These are phyloP conservation scores for Helicoverpa assulta DNA, from an alignment of 2,888 invertebrate genomes.

Conservation along the genomic window DNA sequence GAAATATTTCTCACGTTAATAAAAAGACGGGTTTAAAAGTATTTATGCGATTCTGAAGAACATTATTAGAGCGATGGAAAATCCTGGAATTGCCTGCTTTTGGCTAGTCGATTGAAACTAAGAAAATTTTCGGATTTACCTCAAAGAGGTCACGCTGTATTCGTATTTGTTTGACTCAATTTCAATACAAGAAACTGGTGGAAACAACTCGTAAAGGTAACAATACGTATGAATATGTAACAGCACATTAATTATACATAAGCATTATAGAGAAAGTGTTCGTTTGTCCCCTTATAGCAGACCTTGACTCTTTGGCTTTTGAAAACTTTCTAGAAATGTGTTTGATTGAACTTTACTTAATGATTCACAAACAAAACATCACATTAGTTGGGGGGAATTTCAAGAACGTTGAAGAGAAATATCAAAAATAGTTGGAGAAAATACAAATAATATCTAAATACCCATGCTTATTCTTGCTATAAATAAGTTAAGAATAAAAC, in stretches of 20 bases:
- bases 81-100: too few species aligned
- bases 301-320: constrained; percentile 33
- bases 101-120: too few species aligned
- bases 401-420: not conserved
- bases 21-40: too few species aligned
- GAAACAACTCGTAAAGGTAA: constrained; percentile 37
- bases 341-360: constrained; percentile 24
- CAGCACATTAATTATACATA: constrained; percentile 49
- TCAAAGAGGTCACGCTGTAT: not conserved
- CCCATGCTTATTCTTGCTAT: too few species aligned
- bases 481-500: too few species aligned
- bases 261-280: constrained; percentile 50
- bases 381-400: not conserved
- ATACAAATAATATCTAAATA: not conserved
- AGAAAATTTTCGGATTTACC: too few species aligned
- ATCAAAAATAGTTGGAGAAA: not conserved
- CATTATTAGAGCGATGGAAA: too few species aligned
- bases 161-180: constrained; percentile 12
- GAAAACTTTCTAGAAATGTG: constrained; percentile 41
- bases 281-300: constrained; percentile 35
- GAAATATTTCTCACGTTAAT: too few species aligned
- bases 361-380: not conserved
- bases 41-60: too few species aligned
- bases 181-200: constrained; percentile 10
- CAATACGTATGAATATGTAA: constrained; percentile 45